Evolutionary conservation across 2,888 invertebrate species (phyloP), one percentile per base, ranked within the genome.

Genomic region (Heteropelma amictum): DNA sequence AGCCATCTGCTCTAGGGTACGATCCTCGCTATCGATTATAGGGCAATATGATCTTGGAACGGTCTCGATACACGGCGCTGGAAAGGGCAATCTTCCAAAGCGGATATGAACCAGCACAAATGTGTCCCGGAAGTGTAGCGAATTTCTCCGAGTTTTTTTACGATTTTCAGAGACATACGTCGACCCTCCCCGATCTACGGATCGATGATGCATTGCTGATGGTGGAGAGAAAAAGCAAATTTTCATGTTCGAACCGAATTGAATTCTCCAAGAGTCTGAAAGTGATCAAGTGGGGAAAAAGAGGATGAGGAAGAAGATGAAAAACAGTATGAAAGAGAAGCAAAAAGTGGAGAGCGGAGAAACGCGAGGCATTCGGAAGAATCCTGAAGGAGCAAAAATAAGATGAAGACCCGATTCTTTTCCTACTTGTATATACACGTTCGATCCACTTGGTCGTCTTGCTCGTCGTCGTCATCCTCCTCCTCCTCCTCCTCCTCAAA

Each of bases 1-100:
- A 63, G 63, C 71, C 79, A 79, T 79, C 79, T 78, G 78, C 76
- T 75, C 67, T 75, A 51, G 71, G 71, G 71, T 76, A 77, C 75
- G 78, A 78, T 78, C 73, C 70, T 67, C 70, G 42, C 77, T 73
- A 78, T 78, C 72, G 78, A 78, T 79, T 77, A 65, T 65, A 54
- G 35, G 58, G 17, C 53, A 45, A 56, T 64, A 42, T 26, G 49
- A 68, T 47, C 47, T 58, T 30, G 19, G n/a, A n/a, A n/a, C 21
- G 6, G 53, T 33, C 23, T 19, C 17, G 14, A 8, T 10, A 4
- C 28, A 19, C 12, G 17, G 26, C 56, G 42, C 21, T 28, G 5
- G 14, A 58, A 47, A 21, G 3, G 14, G 28, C 19, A n/a, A 10
- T 28, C 6, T 35, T 49, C 47, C n/a, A 38, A 58, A 47, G 47